These are phyloP conservation scores for Neoaliturus tenellus DNA, from an alignment of 2,888 invertebrate genomes.

Conservation along the genomic window DNA sequence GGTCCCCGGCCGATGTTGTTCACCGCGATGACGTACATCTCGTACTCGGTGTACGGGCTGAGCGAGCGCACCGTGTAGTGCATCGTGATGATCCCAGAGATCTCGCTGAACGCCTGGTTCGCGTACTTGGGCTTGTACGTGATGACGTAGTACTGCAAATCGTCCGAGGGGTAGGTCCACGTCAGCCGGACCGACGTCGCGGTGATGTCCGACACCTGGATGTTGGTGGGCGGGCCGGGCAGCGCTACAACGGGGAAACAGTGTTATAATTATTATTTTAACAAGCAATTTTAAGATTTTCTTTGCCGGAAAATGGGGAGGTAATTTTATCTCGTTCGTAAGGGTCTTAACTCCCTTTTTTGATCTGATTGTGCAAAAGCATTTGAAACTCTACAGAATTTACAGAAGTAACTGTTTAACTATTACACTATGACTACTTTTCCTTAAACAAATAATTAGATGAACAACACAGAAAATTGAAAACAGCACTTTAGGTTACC, in stretches of 20 bases:
- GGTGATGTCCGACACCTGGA: conserved; percentile 94
- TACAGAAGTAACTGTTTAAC: too few relatives aligned
- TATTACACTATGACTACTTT: too few relatives aligned
- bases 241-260: conserved; percentile 90
- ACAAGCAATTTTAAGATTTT: too few relatives aligned
- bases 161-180: conserved; percentile 95
- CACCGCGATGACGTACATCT: conserved; percentile 96
- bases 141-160: conserved; percentile 96
- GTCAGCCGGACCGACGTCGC: conserved; percentile 94
- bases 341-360: too few relatives aligned
- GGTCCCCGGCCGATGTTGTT: conserved; percentile 96
- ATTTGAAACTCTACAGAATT: too few relatives aligned
- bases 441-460: too few relatives aligned
- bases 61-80: conserved; percentile 93
- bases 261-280: too few relatives aligned
- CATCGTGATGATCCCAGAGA: conserved; percentile 94
- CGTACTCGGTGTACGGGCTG: conserved; percentile 97
- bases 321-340: too few relatives aligned
- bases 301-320: too few relatives aligned
- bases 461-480: too few relatives aligned
- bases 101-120: conserved; percentile 93
- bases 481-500: too few relatives aligned
- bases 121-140: conserved; percentile 98
- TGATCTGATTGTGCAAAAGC: too few relatives aligned
- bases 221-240: conserved; percentile 93